Evolutionary conservation across 2,113 vertebrate species (phyloP).

Genomic region (Catagonus wagneri): DNA sequence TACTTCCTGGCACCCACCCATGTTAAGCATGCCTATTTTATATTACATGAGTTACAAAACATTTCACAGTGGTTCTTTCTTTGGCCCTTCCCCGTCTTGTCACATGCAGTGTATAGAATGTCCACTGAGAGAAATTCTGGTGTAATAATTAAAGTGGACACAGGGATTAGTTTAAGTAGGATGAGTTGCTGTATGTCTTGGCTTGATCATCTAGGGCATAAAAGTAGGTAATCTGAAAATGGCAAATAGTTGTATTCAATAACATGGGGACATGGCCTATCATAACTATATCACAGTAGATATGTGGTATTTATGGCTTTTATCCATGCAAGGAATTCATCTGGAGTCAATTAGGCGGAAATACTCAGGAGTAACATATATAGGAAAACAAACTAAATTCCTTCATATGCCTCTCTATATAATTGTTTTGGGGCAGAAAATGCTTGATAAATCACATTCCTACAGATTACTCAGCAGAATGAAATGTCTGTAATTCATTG

Average conservation of each 20-base stretch:
- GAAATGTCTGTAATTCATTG: slow-evolving; percentile 54
- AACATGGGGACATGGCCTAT: neutral
- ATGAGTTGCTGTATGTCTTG: neutral
- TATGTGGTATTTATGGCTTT: slow-evolving; percentile 55
- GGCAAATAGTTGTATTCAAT: slow-evolving; percentile 49
- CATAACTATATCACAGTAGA: neutral
- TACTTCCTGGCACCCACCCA: neutral
- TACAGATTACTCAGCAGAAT: neutral
- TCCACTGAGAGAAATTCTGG: neutral
- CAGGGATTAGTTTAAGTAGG: neutral
- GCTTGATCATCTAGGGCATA: neutral
- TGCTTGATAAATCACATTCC: slow-evolving; percentile 42
- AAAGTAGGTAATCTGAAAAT: slow-evolving; percentile 27
- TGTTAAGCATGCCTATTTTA: slow-evolving; percentile 17
- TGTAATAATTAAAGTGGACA: neutral
- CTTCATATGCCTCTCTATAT: slow-evolving; percentile 13
- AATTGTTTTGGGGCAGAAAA: slow-evolving; percentile 51
- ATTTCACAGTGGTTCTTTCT: neutral
- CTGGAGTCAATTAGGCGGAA: slow-evolving; percentile 72
- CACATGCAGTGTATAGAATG: neutral
- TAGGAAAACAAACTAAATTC: slow-evolving; percentile 53
- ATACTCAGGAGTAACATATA: slow-evolving; percentile 46
- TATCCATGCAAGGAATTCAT: slow-evolving; percentile 37
- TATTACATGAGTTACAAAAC: neutral
- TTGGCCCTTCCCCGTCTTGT: neutral